Evolutionary conservation across 1,140 invertebrate genomes (phyloP), one percentile per base, ranked within the genome.

Genomic region (Vanessa tameamea): DNA sequence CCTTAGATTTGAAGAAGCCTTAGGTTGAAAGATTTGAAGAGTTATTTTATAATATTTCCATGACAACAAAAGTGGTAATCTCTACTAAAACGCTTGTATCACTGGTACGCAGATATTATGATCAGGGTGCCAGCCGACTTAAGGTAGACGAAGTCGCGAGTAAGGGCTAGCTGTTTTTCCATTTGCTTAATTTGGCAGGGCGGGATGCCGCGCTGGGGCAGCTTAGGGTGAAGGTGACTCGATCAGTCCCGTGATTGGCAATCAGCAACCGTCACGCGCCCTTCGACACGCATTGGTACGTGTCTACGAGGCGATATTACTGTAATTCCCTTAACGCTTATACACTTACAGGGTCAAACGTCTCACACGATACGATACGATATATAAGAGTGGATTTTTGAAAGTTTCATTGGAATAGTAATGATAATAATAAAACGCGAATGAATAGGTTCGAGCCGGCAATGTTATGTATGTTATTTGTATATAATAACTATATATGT

Each of bases 221-320:
- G 55, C 14, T 59, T 59, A 13, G 57, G 57, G 57, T 14, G 57
- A 57, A 53, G 59, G 70, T 75, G 76, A 80, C 75, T 79, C 73
- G 55, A 81, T 81, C 67, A 77, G 59, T 12, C 23, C 51, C 67
- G 68, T 73, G 77, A 81, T 81, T 81, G 79, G 79, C 79, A 81
- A 79, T 81, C 69, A 72, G 31, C 37, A 20, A 37, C 77, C 75
- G 71, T 70, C 74, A 51, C 53, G 26, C 68, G 55, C 37, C 69
- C 72, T 64, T 31, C 23, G 14, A 3, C 63, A 37, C 50, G 68
- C 61, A 64, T 37, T 8, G 9, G 37, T 0, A 43, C 57, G 14
- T 66, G 48, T 73, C 51, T 67, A 11, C 20, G 67, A 69, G 63
- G 55, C 61, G 16, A 67, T 37, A 63, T 70, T 64, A 55, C 53